Conservation (phyloP, 1,140 invertebrate genomes). For the Euura saliciscinereae region DNA sequence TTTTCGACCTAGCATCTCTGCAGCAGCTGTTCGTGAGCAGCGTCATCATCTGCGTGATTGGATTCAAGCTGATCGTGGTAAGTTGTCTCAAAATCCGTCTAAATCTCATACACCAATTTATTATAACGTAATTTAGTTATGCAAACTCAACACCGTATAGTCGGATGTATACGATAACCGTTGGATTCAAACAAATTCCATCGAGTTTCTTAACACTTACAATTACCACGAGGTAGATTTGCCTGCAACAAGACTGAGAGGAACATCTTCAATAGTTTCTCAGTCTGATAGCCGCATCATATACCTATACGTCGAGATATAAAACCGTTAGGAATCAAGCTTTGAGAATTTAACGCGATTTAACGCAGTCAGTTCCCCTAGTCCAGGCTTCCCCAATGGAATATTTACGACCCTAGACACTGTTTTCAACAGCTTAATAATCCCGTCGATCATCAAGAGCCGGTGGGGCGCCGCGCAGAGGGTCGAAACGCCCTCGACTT, state of each 20-base stretch:
- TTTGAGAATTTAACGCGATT: not conserved
- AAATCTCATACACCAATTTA: not conserved
- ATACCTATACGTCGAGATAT: no score
- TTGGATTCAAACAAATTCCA: no score
- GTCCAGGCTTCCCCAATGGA: not conserved
- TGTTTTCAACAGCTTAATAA: constrained; percentile 7
- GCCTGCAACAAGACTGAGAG: no score
- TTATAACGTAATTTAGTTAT: not conserved
- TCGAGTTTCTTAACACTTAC: no score
- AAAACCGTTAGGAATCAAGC: not conserved
- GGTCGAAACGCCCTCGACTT: not conserved
- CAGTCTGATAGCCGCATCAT: no score
- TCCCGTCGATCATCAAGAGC: not conserved
- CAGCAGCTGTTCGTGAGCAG: constrained; percentile 35
- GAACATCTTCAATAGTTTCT: no score
- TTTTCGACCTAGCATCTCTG: not conserved
- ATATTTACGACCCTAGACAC: not conserved
- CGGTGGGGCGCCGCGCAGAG: not conserved
- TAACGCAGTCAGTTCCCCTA: not conserved
- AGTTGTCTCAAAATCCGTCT: not conserved
- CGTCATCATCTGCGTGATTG: constrained; percentile 42
- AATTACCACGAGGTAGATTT: no score
- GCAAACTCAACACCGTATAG: no score
- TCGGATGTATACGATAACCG: no score
- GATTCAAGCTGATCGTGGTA: constrained; percentile 28